Evolutionary conservation across 2,113 vertebrate genomes (phyloP).

Genomic region (Melozone crissalis): DNA sequence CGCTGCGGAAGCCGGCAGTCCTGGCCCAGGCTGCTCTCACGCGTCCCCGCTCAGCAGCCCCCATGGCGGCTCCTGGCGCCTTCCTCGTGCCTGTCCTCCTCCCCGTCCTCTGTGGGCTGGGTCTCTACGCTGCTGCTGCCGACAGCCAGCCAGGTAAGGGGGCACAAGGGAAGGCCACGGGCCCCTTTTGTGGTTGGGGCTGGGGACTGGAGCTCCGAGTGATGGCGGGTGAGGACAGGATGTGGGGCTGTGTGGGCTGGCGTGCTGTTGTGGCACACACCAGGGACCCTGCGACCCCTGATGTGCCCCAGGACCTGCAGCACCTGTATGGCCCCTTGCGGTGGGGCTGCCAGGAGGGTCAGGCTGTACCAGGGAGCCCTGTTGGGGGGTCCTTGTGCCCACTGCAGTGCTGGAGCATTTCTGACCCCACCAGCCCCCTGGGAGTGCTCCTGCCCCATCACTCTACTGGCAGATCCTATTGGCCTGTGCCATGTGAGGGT

Average conservation of each 20-base stretch:
- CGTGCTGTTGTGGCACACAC: fast-evolving
- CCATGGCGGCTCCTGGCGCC: not conserved
- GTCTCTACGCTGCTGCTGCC: not conserved
- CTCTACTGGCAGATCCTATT: not conserved
- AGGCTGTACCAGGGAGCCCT: not conserved
- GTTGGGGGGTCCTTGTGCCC: fast-evolving
- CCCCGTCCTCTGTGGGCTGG: not conserved
- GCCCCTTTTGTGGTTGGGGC: not conserved
- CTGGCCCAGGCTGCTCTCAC: fast-evolving
- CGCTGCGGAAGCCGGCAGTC: not conserved
- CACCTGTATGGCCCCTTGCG: not conserved
- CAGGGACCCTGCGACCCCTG: fast-evolving
- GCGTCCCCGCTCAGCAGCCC: fast-evolving
- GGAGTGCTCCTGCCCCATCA: not conserved
- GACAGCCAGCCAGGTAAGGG: not conserved
- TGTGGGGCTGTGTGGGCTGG: not conserved
- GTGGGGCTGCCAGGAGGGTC: not conserved
- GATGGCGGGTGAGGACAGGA: not conserved
- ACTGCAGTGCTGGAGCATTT: fast-evolving
- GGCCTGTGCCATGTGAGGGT: fast-evolving
- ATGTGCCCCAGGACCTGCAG: fast-evolving
- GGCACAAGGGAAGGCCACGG: not conserved
- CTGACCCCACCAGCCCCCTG: not conserved
- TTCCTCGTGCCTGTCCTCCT: not conserved
- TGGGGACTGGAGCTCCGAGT: fast-evolving